Conservation (phyloP, 2,888 invertebrate species). For the Aphrophora alni region DNA sequence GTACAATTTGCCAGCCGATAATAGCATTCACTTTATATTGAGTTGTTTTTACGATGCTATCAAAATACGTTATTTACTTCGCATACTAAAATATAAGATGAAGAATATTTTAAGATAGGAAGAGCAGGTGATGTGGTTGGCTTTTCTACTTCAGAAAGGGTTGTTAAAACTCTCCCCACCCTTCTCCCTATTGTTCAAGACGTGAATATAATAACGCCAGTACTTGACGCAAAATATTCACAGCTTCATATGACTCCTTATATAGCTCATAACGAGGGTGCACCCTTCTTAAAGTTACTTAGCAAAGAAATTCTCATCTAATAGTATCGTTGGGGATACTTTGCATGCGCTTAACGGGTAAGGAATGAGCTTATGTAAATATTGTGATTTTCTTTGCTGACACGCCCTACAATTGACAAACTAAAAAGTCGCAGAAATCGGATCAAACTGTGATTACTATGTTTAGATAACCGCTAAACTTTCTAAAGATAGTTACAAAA, state of each 20-base stretch:
- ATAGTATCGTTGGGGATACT: background rate
- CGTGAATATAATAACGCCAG: background rate
- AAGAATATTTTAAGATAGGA: constrained; percentile 1
- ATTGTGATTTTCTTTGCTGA: constrained; percentile 6
- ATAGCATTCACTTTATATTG: background rate
- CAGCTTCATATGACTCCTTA: constrained; percentile 5
- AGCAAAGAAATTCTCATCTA: background rate
- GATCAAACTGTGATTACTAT: background rate
- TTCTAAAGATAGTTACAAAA: too few species aligned
- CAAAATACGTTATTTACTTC: constrained; percentile 4
- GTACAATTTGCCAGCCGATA: background rate
- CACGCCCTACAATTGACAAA: background rate
- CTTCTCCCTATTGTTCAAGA: background rate
- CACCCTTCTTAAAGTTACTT: background rate
- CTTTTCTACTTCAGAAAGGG: background rate
- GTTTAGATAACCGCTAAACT: too few species aligned
- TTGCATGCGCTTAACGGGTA: background rate
- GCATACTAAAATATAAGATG: background rate
- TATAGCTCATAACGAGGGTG: background rate
- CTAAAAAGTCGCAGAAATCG: background rate
- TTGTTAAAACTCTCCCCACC: background rate
- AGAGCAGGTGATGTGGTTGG: constrained; percentile 4
- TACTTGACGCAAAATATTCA: background rate
- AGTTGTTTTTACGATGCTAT: background rate
- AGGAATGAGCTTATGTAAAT: background rate